A percentile compares a stretch with the other conserved stretches of the same genome.
Conservation (phyloP, 2,797 vertebrate genomes). For the Hybognathus amarus region DNA sequence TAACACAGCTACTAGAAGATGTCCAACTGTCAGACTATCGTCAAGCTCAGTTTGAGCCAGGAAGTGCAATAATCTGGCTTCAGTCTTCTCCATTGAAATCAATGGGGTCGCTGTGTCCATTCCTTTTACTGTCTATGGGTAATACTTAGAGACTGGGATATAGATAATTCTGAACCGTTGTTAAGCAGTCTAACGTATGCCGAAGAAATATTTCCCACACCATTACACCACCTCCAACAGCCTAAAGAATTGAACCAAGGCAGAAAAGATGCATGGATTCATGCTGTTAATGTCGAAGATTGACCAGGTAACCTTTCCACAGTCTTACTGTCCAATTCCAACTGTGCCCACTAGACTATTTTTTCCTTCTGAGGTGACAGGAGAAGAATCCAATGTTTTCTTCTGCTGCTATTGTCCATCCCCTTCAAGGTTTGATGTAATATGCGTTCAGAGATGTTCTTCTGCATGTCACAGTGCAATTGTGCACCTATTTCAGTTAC, state of each 20-base stretch:
- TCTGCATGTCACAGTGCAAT: not conserved
- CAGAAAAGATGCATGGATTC: not conserved
- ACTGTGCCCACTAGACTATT: not conserved
- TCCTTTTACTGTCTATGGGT: too few species aligned
- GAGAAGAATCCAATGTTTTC: not conserved
- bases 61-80: too few species aligned
- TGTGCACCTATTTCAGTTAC: slow-evolving; percentile 16
- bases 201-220: not conserved
- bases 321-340: not conserved
- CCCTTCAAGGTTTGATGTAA: not conserved
- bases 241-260: not conserved
- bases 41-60: too few species aligned
- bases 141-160: not conserved
- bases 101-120: too few species aligned
- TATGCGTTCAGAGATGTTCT: not conserved
- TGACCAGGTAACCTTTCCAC: not conserved
- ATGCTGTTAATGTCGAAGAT: not conserved
- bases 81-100: too few species aligned
- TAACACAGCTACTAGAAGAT: too few species aligned
- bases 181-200: not conserved
- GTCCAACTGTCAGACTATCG: too few species aligned
- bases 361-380: not conserved
- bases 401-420: not conserved
- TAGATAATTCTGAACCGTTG: not conserved
- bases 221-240: not conserved